These are phyloP conservation scores for Tragelaphus scriptus DNA, from an alignment of 2,113 vertebrate genomes.

Conservation along the genomic window DNA sequence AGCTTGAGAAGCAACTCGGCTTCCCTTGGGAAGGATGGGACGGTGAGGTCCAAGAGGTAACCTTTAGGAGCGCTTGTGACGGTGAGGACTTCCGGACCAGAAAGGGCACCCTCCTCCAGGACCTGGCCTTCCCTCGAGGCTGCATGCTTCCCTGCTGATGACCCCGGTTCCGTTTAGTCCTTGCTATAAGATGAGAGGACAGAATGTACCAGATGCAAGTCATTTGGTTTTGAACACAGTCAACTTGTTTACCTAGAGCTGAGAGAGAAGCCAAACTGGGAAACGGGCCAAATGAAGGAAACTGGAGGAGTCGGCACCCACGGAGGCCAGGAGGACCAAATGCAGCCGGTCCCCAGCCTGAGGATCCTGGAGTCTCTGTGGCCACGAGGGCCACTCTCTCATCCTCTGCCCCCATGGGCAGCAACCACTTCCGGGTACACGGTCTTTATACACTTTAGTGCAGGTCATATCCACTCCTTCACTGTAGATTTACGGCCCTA, in stretches of 20 bases:
- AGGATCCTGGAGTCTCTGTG: not conserved
- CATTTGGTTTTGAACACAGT: not conserved
- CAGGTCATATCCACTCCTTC: not conserved
- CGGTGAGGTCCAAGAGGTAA: not conserved
- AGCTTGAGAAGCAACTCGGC: not conserved
- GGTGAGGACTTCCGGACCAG: not conserved
- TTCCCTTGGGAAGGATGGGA: not conserved
- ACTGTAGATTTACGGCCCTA: too few relatives aligned
- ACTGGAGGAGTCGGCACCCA: not conserved
- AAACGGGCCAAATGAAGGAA: not conserved
- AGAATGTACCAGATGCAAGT: not conserved
- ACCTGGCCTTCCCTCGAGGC: not conserved
- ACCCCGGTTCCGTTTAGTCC: not conserved
- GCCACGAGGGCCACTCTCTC: not conserved
- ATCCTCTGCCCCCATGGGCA: not conserved
- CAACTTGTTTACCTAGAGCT: slow-evolving; percentile 20
- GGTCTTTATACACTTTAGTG: not conserved
- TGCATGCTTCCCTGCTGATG: not conserved
- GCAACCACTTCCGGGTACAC: not conserved
- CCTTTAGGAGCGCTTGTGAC: not conserved
- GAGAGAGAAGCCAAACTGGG: slow-evolving; percentile 10
- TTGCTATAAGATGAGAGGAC: not conserved
- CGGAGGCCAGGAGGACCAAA: not conserved
- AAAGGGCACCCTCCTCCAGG: not conserved
- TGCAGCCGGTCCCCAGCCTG: not conserved